Percentiles rank a stretch among this genome's conserved stretches.
Conservation (phyloP, 2,113 vertebrate species). For the Collichthys lucidus region DNA sequence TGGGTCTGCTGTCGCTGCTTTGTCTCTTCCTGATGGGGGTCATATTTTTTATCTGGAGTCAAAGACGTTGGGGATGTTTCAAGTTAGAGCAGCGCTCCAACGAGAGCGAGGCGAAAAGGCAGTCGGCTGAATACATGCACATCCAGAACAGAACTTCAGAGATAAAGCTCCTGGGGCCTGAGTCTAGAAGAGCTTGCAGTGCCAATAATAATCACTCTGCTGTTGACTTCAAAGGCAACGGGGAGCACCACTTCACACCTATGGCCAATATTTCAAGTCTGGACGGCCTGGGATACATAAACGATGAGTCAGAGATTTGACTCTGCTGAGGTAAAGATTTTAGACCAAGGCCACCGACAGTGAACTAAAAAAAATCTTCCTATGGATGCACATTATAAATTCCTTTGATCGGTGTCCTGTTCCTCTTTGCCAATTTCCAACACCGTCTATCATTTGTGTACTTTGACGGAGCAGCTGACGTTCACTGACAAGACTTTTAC, state of each 20-base stretch:
- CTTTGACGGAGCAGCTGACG: slow-evolving; percentile 55
- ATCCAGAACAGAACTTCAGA: slow-evolving; percentile 70
- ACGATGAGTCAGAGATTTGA: slow-evolving; percentile 84
- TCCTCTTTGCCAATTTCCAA: slow-evolving; percentile 18
- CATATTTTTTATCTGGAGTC: slow-evolving; percentile 73
- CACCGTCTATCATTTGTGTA: slow-evolving; percentile 36
- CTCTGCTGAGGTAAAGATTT: slow-evolving; percentile 45
- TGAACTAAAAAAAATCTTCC: slow-evolving; percentile 37
- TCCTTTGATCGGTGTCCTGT: slow-evolving; percentile 25
- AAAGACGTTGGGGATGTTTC: slow-evolving; percentile 52
- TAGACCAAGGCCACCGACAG: neutral
- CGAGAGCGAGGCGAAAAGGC: slow-evolving; percentile 42
- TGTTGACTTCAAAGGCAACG: slow-evolving; percentile 74
- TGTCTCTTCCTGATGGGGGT: slow-evolving; percentile 69
- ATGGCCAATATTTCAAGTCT: slow-evolving; percentile 69
- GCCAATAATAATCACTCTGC: slow-evolving; percentile 76
- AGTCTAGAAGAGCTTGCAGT: slow-evolving; percentile 46
- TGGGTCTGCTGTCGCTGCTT: slow-evolving; percentile 68
- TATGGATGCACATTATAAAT: slow-evolving; percentile 46
- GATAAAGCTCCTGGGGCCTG: slow-evolving; percentile 53
- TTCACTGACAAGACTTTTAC: slow-evolving; percentile 19
- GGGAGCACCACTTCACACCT: slow-evolving; percentile 65
- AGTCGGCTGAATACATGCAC: slow-evolving; percentile 61
- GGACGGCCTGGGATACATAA: slow-evolving; percentile 79
- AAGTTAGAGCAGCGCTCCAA: slow-evolving; percentile 19